Evolutionary conservation across 35 echinoderm and acorn worm genomes (phyloP).

Genomic region (Apostichopus parvimensis): DNA sequence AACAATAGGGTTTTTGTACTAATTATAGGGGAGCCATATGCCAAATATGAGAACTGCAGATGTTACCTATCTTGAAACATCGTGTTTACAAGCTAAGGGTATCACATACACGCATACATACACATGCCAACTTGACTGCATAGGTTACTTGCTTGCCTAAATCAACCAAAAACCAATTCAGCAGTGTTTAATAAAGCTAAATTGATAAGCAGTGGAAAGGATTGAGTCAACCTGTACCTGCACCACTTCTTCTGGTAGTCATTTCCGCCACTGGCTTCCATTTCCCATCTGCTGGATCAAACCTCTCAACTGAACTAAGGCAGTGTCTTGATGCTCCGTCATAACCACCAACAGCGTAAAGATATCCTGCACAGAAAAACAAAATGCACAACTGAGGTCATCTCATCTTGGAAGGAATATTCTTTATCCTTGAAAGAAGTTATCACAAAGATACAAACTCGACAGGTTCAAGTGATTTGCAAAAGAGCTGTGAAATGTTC

Average conservation of each 20-base stretch:
- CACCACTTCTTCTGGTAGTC: slow-evolving; percentile 93
- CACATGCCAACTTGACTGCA: background rate
- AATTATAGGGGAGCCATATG: too few relatives aligned
- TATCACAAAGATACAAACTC: background rate
- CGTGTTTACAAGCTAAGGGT: too few relatives aligned
- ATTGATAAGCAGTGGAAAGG: too few relatives aligned
- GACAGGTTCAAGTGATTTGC: too few relatives aligned
- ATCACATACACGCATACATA: background rate
- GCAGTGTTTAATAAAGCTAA: background rate
- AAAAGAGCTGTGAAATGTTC: too few relatives aligned
- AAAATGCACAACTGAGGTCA: background rate
- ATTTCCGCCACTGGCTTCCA: slow-evolving; percentile 89
- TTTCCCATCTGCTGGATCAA: slow-evolving; percentile 80
- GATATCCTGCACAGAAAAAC: slow-evolving; percentile 60
- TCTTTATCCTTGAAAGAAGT: background rate
- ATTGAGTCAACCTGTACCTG: slow-evolving; percentile 52
- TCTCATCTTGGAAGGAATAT: too few relatives aligned
- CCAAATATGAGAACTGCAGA: too few relatives aligned
- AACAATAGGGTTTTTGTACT: too few relatives aligned
- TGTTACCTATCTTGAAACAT: too few relatives aligned
- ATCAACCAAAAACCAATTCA: too few relatives aligned
- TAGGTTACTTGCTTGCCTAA: too few relatives aligned
- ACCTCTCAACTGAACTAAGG: slow-evolving; percentile 93
- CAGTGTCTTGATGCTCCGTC: slow-evolving; percentile 95
- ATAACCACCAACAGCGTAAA: slow-evolving; percentile 97